Base-by-base conservation (phyloP, 2,888 invertebrate species). In the Apoda limacodes region DNA sequence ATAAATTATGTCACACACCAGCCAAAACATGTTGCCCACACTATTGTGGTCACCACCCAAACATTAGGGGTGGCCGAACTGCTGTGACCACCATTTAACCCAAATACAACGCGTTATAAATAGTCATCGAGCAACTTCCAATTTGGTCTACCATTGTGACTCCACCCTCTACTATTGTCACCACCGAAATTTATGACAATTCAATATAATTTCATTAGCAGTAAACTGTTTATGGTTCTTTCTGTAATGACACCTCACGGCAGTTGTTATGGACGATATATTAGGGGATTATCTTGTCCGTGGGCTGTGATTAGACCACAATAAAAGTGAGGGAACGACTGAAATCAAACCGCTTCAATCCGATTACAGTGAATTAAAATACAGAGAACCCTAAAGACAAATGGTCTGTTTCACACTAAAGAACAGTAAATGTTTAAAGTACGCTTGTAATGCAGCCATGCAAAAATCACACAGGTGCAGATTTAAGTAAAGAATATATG, bases 141-240 rank as follows among this genome's bases (percentile, higher is more conserved):
- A 17, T 17, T 17, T 17, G 7, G 17, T 7, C 17, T 7, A 17
- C 17, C 17, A 61, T 62, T 66, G 62, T 68, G 54, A 46, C n/a
- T n/a, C 51, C 59, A 53, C 55, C 59, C 57, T 41, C 31, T 32
- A 47, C 53, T 54, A 64, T 64, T 66, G 63, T 64, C 48, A 42
- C 44, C 48, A 42, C 44, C 45, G 48, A 59, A 59, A 78, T 75
- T 75, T 76, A 78, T 69, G 45, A 58, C 59, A 54, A 60, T 67
- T 67, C 71, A 65, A 72, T 75, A 66, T 65, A 64, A 72, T 74
- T 78, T 80, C 70, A 80, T 75, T 78, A 71, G 62, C 61, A 55
- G 49, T 54, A 43, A 58, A 65, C 64, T 60, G 58, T 69, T 69
- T 67, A 67, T 71, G 71, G 71, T 68, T 68, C 58, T 59, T 58